Conservation (phyloP, 2,888 invertebrate species). For the Panorpa germanica region DNA sequence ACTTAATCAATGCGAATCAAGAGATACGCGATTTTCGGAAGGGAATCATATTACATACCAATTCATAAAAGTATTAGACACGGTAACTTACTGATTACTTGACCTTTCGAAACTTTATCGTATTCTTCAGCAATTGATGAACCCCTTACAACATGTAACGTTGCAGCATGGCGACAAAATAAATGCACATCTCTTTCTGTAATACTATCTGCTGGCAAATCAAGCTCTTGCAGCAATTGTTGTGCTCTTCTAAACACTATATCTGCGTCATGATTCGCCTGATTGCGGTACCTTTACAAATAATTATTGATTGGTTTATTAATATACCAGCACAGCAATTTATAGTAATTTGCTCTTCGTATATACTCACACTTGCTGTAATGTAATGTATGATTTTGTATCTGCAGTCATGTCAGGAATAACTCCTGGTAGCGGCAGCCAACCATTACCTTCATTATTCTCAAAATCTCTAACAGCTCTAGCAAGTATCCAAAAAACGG, state of each 20-base stretch:
- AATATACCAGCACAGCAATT: conserved; percentile 8
- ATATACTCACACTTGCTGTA: conserved; percentile 57
- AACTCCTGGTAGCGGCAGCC: conserved; percentile 68
- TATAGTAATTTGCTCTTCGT: too few species aligned
- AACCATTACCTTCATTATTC: conserved; percentile 61
- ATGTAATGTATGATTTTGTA: conserved; percentile 70
- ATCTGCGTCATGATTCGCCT: conserved; percentile 68
- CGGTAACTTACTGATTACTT: conserved; percentile 28
- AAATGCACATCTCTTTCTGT: conserved; percentile 64
- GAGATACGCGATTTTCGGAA: conserved; percentile 7
- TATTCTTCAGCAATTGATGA: conserved; percentile 68
- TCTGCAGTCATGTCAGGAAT: conserved; percentile 96
- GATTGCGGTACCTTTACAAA: conserved; percentile 44
- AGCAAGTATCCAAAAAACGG: conserved; percentile 88
- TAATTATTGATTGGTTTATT: conserved; percentile 5
- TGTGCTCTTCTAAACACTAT: conserved; percentile 63
- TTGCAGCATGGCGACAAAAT: conserved; percentile 76
- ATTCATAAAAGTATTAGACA: conserved; percentile 3
- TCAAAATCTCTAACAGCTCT: conserved; percentile 76
- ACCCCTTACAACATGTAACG: conserved; percentile 62
- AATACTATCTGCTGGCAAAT: conserved; percentile 51
- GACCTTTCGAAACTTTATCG: conserved; percentile 37
- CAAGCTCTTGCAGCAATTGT: conserved; percentile 58
- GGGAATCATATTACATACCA: conserved; percentile 1
- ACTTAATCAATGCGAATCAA: not conserved